These are phyloP conservation scores for Pedetes capensis DNA, from an alignment of 2,113 vertebrate genomes.

Conservation along the genomic window DNA sequence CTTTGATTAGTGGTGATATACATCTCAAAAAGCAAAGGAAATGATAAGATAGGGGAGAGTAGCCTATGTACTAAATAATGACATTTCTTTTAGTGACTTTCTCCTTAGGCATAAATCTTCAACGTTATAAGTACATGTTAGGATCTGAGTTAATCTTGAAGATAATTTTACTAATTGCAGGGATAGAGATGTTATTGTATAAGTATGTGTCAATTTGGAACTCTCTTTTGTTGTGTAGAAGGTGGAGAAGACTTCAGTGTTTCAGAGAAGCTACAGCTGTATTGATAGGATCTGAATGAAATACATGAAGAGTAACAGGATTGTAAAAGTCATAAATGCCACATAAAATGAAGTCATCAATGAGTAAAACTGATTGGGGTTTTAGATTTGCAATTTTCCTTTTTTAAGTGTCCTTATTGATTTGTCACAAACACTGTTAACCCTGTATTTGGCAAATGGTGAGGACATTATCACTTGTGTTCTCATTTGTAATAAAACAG, in stretches of 20 bases:
- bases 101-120: neutral
- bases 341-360: constrained; percentile 80
- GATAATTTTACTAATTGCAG: neutral
- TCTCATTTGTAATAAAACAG: constrained; percentile 89
- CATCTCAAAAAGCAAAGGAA: neutral
- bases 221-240: neutral
- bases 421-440: constrained; percentile 85
- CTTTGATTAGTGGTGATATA: constrained; percentile 72
- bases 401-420: constrained; percentile 81
- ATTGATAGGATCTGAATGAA: constrained; percentile 18
- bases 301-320: constrained; percentile 52
- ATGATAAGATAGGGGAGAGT: constrained; percentile 55
- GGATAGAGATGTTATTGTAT: neutral
- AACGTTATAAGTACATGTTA: neutral
- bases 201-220: neutral
- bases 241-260: constrained; percentile 18
- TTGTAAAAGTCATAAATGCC: constrained; percentile 77
- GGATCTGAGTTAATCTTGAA: neutral
- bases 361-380: constrained; percentile 67
- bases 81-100: constrained; percentile 37
- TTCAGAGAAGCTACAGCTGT: constrained; percentile 11
- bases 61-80: constrained; percentile 27
- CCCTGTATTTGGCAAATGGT: constrained; percentile 83
- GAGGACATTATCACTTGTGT: constrained; percentile 84
- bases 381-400: constrained; percentile 78